Conservation (phyloP, 2,113 vertebrate species). For the Nesospiza acunhae region DNA sequence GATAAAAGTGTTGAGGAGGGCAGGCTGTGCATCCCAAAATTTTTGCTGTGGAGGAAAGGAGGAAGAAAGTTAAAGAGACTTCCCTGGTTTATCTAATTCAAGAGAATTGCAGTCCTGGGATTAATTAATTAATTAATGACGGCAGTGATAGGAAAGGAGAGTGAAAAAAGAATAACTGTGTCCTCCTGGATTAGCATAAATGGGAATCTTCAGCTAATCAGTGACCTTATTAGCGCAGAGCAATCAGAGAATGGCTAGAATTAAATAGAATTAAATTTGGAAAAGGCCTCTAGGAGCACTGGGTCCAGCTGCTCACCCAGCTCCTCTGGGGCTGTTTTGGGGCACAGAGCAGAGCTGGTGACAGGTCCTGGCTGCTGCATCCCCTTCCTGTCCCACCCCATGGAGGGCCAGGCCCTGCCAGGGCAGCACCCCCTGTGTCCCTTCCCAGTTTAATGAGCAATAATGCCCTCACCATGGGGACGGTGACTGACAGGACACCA, state of each 20-base stretch:
- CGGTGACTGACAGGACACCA: background rate
- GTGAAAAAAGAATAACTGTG: background rate
- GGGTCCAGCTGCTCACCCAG: background rate
- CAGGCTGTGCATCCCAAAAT: background rate
- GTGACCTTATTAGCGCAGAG: background rate
- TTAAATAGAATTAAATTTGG: background rate
- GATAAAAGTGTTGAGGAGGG: background rate
- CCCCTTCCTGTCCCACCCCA: too few species aligned
- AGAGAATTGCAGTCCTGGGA: background rate
- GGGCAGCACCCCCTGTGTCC: background rate
- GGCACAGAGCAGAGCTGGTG: background rate
- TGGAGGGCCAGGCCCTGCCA: background rate
- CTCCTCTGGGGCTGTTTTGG: background rate
- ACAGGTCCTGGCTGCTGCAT: background rate
- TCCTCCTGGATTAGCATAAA: background rate
- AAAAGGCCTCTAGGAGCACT: accelerated
- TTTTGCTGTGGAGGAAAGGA: background rate
- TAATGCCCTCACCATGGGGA: accelerated
- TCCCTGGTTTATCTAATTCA: background rate
- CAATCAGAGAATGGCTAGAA: background rate
- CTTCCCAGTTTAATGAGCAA: accelerated
- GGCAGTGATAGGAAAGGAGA: background rate
- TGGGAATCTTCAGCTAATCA: background rate
- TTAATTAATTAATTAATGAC: background rate
- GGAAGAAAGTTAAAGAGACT: background rate